Percentiles rank a stretch among this genome's conserved stretches.
These are phyloP conservation scores for Danio aesculapii DNA, from an alignment of 2,797 vertebrate genomes.

Conservation along the genomic window DNA sequence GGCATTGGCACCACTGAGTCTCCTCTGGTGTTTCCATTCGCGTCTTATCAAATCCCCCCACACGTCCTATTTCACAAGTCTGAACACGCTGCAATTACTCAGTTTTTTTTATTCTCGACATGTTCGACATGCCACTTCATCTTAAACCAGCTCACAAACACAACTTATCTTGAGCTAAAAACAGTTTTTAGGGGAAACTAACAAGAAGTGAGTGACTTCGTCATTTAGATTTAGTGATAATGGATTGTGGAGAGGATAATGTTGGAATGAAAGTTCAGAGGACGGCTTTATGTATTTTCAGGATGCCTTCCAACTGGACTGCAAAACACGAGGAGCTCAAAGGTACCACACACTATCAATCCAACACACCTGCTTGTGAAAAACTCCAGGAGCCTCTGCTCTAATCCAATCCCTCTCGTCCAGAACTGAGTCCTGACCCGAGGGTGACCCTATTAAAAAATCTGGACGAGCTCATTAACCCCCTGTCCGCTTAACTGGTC, in stretches of 20 bases:
- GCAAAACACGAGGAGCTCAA: slow-evolving; percentile 10
- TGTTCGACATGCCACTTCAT: slow-evolving; percentile 16
- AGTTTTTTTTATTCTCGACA: background rate
- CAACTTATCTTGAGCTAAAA: background rate
- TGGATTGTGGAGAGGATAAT: background rate
- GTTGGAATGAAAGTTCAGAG: background rate
- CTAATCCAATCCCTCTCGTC: slow-evolving; percentile 81
- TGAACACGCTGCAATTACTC: slow-evolving; percentile 24
- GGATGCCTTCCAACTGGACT: background rate
- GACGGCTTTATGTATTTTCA: background rate
- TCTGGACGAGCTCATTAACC: slow-evolving; percentile 78
- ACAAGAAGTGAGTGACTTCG: background rate
- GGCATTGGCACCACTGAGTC: slow-evolving; percentile 31
- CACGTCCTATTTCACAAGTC: slow-evolving; percentile 19
- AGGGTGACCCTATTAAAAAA: slow-evolving; percentile 81
- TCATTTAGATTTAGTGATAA: slow-evolving; percentile 6
- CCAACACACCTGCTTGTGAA: slow-evolving; percentile 77
- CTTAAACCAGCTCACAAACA: background rate
- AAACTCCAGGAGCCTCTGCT: slow-evolving; percentile 54
- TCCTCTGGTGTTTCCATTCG: slow-evolving; percentile 43
- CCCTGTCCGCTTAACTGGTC: slow-evolving; percentile 76
- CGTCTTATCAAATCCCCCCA: slow-evolving; percentile 35
- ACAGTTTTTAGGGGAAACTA: slow-evolving; percentile 11
- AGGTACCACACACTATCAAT: slow-evolving; percentile 71
- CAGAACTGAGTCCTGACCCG: slow-evolving; percentile 79